A percentile compares a stretch with the other conserved stretches of the same genome.
phyloP scores from a whole-genome alignment of 2,888 invertebrate species.

The Folsomia manolachei region DNA sequence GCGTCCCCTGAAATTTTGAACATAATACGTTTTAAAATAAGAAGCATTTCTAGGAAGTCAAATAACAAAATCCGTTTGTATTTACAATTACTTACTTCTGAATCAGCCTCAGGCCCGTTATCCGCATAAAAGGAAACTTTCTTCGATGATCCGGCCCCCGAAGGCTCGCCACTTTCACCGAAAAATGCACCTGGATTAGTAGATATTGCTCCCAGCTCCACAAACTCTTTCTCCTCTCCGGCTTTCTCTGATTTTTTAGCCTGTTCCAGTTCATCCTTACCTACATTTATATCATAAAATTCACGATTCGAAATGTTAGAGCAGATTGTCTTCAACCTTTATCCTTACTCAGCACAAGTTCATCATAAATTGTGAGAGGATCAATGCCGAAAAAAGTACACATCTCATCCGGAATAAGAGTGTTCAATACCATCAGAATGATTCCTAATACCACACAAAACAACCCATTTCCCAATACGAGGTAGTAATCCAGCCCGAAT shows the following conservation, averaged over 20 bases:
- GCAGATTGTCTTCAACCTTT: background rate
- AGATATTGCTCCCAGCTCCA: background rate
- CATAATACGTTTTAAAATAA: no score
- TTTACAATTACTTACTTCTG: no score
- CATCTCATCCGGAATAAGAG: slow-evolving; percentile 55
- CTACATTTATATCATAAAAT: no score
- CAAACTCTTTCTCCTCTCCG: background rate
- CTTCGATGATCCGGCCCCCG: background rate
- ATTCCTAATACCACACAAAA: slow-evolving; percentile 57
- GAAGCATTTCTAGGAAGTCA: no score
- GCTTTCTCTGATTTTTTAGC: background rate
- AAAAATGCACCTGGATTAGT: background rate
- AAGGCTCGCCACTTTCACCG: background rate
- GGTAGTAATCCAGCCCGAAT: slow-evolving; percentile 59
- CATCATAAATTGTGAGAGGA: slow-evolving; percentile 58
- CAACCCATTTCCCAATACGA: slow-evolving; percentile 57
- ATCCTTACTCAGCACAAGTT: slow-evolving; percentile 56
- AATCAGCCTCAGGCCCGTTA: background rate
- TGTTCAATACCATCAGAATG: slow-evolving; percentile 56
- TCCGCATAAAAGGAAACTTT: slow-evolving; percentile 8
- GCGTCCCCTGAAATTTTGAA: background rate
- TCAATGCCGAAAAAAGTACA: slow-evolving; percentile 59
- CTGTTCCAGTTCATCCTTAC: background rate
- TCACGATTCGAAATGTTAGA: no score
- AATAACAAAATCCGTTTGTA: no score